Percentiles rank a stretch among this genome's conserved stretches.
Evolutionary conservation across 2,113 vertebrate species (phyloP).

Genomic region (Clinocottus analis): DNA sequence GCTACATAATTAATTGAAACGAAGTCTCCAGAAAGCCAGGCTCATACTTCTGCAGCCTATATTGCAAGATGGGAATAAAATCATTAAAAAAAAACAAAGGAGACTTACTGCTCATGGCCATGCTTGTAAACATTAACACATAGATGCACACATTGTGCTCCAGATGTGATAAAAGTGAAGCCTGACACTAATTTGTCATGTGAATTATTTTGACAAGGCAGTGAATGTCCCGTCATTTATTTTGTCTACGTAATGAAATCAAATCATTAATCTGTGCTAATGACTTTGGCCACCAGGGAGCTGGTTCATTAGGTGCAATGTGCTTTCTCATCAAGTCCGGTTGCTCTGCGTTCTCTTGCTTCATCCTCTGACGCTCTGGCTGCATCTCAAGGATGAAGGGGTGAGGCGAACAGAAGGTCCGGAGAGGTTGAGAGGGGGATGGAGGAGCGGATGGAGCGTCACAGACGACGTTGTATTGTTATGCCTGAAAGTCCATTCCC

Average conservation of each 20-base stretch:
- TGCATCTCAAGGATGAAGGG: conserved; percentile 43
- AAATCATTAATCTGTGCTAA: conserved; percentile 58
- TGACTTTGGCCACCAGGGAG: conserved; percentile 49
- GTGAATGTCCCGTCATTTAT: conserved; percentile 14
- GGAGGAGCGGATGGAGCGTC: not conserved
- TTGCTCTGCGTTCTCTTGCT: conserved; percentile 10
- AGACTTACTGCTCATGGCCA: conserved; percentile 10
- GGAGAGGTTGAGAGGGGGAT: conserved; percentile 18
- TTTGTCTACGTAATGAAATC: conserved; percentile 40
- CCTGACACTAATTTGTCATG: not conserved
- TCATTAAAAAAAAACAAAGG: conserved; percentile 8
- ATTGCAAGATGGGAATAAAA: conserved; percentile 27
- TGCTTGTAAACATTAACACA: too few species aligned
- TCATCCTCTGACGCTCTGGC: conserved; percentile 36
- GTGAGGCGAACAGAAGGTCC: conserved; percentile 57
- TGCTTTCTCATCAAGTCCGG: conserved; percentile 54
- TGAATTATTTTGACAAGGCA: conserved; percentile 29
- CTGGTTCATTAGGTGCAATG: conserved; percentile 49
- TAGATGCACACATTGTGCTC: too few species aligned
- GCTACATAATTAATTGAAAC: conserved; percentile 65
- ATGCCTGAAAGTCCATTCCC: conserved; percentile 44
- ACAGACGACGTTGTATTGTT: conserved; percentile 53
- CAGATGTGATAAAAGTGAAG: conserved; percentile 1
- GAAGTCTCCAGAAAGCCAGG: conserved; percentile 30
- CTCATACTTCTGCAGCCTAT: conserved; percentile 39